Base-by-base conservation (phyloP, 2,113 vertebrate species). In the Poeciliopsis prolifica region DNA sequence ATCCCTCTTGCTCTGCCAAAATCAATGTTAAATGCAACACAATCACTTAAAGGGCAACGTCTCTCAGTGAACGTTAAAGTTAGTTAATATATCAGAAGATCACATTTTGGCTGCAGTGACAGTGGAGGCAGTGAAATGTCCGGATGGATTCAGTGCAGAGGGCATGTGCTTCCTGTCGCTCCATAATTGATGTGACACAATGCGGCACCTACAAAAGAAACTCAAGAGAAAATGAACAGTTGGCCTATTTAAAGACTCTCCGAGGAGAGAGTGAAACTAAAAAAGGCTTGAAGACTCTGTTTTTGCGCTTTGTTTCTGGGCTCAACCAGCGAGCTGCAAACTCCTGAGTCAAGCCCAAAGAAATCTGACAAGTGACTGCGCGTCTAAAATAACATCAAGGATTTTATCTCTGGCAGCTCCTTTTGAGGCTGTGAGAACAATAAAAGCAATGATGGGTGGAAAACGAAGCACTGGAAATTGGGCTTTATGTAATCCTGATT, bases 101-200 rank as follows among this genome's bases (percentile, higher is more conserved):
- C 26, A 15, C 17, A 65, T 11, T 33, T 51, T 15, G 70, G 40
- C 58, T 65, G 22, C 58, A 68, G 13, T 28, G 42, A 58, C 77
- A 81, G 71, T 42, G 22, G 22, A n/a, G 29, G 68, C 40, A 67
- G 24, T 54, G 24, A 68, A 60, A 48, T 79, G 65, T 35, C 30
- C 89, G 87, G 78, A 91, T 72, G 75, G 81, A 88, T 88, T 81
- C 73, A 83, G 83, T 78, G 80, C 80, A 82, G 62, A 73, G 83
- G 85, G 83, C 89, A 88, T 89, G 86, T 85, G 81, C 80, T 87
- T 80, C 85, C 86, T 85, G 81, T 88, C 28, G 31, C 87, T 90
- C 87, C 69, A 92, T 92, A 92, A 93, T 92, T 92, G 87, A 92
- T 90, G 89, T 86, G 90, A 87, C 80, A 87, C 79, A 82, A 86